Evolutionary conservation across 2,888 invertebrate genomes (phyloP).

Genomic region (Euzophera pinguis): DNA sequence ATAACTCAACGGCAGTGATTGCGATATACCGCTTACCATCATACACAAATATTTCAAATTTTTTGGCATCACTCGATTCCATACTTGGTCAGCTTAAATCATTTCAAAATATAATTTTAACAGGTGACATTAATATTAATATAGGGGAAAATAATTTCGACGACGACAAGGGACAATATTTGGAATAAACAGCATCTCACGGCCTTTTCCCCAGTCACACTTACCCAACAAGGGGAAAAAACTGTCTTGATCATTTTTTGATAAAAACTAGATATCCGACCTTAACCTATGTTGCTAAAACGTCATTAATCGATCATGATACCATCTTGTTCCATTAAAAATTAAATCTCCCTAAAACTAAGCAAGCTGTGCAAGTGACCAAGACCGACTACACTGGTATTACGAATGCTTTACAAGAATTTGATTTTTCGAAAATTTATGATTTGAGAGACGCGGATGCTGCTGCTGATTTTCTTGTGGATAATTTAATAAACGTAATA

Average conservation of each 20-base stretch:
- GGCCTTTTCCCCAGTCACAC: neutral
- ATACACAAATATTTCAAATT: neutral
- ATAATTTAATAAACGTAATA: no score
- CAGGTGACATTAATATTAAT: slow-evolving; percentile 1
- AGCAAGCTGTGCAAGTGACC: neutral
- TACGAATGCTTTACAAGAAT: neutral
- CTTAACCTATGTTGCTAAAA: neutral
- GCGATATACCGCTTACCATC: neutral
- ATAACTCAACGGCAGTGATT: neutral
- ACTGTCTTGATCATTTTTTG: slow-evolving; percentile 2
- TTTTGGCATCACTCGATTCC: neutral
- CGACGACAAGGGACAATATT: neutral
- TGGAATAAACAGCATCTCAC: neutral
- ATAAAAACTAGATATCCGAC: neutral
- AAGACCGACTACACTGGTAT: neutral
- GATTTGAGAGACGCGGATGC: neutral
- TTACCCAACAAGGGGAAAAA: neutral
- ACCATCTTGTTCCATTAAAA: neutral
- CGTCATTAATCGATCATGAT: neutral
- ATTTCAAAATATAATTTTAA: neutral
- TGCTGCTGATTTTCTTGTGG: neutral
- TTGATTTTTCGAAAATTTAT: neutral
- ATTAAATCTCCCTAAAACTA: neutral
- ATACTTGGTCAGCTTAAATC: neutral
- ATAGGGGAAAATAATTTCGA: neutral